phyloP scores from a whole-genome alignment of 2,888 invertebrate genomes.

The Latheticus oryzae region DNA sequence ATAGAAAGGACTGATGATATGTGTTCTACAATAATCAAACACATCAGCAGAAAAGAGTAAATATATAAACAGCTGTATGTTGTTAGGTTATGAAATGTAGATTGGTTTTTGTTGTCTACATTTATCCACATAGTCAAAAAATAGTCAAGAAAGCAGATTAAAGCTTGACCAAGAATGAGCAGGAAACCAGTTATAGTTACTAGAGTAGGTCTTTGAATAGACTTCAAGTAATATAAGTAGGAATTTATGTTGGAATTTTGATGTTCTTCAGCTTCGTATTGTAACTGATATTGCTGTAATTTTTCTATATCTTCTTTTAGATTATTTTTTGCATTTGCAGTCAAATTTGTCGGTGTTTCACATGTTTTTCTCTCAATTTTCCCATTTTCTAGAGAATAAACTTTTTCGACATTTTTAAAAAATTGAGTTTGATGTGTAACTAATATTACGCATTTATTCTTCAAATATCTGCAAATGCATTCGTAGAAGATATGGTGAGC shows the following conservation, averaged over 20 bases:
- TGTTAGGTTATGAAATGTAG: constrained; percentile 2
- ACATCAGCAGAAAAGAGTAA: constrained; percentile 48
- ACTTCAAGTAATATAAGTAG: constrained; percentile 5
- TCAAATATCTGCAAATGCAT: constrained; percentile 71
- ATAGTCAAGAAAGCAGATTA: not conserved
- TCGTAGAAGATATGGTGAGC: constrained; percentile 80
- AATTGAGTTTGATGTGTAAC: constrained; percentile 89
- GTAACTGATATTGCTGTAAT: constrained; percentile 60
- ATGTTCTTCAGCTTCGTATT: not conserved
- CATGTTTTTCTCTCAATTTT: constrained; percentile 64
- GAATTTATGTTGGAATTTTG: not conserved
- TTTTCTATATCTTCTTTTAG: no score
- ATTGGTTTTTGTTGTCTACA: no score
- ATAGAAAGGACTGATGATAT: constrained; percentile 68
- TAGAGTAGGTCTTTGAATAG: not conserved
- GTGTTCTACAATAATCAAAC: constrained; percentile 63
- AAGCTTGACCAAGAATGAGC: constrained; percentile 9
- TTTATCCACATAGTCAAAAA: not conserved
- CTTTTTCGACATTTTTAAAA: constrained; percentile 73
- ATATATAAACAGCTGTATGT: constrained; percentile 49
- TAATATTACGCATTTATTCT: constrained; percentile 77
- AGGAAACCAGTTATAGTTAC: not conserved
- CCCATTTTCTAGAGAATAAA: constrained; percentile 69
- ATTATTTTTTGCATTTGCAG: not conserved
- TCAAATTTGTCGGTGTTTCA: not conserved